phyloP scores from a whole-genome alignment of 1,140 invertebrate species.

The Eufriesea mexicana region DNA sequence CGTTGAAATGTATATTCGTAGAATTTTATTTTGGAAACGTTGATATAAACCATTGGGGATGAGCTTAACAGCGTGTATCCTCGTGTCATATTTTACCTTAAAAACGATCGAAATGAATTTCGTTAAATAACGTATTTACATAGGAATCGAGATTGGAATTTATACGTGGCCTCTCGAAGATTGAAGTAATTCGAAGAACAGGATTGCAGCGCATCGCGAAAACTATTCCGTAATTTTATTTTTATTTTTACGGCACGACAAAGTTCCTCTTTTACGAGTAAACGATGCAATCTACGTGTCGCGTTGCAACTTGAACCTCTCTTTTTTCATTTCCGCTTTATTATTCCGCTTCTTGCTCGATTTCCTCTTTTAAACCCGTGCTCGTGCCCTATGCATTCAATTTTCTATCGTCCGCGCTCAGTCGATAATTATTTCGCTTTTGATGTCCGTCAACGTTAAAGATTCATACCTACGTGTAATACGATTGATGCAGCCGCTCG shows the following conservation, averaged over 20 bases:
- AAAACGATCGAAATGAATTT: too few relatives aligned
- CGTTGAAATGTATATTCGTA: not conserved
- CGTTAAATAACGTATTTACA: too few relatives aligned
- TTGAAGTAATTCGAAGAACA: not conserved
- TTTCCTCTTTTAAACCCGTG: not conserved
- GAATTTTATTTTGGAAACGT: not conserved
- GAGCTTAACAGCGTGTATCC: not conserved
- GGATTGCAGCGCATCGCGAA: not conserved
- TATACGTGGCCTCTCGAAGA: not conserved
- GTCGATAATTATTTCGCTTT: not conserved
- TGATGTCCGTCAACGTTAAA: not conserved
- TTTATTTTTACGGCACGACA: not conserved
- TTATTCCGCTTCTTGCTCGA: not conserved
- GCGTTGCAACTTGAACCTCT: not conserved
- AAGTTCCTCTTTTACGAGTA: not conserved
- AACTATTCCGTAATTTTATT: not conserved
- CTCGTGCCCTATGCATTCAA: not conserved
- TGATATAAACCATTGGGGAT: not conserved
- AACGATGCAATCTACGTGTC: not conserved
- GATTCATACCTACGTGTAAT: not conserved
- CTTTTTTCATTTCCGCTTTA: not conserved
- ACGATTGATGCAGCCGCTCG: not conserved
- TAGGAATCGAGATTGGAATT: not conserved
- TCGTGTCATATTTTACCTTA: not conserved
- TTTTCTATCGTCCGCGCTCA: too few relatives aligned